Percentiles rank a stretch among this genome's conserved stretches.
phyloP scores from a whole-genome alignment of 2,797 vertebrate genomes.

The Selene dorsalis region DNA sequence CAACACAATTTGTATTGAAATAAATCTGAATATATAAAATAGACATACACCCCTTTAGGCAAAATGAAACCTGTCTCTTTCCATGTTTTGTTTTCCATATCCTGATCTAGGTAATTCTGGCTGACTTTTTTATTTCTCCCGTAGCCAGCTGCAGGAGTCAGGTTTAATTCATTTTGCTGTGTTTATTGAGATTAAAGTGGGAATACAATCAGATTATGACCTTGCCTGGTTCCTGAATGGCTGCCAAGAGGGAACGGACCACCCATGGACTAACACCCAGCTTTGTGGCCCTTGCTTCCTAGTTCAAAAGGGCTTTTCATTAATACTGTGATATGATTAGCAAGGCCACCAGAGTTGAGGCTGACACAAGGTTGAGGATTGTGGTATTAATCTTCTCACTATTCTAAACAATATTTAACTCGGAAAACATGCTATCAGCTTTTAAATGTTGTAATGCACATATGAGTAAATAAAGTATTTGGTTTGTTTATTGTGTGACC shows the following conservation, averaged over 20 bases:
- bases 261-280: slow-evolving; percentile 53
- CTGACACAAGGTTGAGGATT: slow-evolving; percentile 26
- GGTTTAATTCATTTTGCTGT: slow-evolving; percentile 69
- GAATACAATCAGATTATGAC: slow-evolving; percentile 72
- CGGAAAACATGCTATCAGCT: neutral
- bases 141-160: slow-evolving; percentile 28
- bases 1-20: neutral
- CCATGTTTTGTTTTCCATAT: slow-evolving; percentile 17
- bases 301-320: slow-evolving; percentile 72
- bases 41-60: neutral
- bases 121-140: slow-evolving; percentile 34
- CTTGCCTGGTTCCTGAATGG: slow-evolving; percentile 46
- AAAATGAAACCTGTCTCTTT: neutral
- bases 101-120: slow-evolving; percentile 37
- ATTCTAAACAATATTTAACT: slow-evolving; percentile 27
- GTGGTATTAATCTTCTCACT: slow-evolving; percentile 16
- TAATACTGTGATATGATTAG: slow-evolving; percentile 65
- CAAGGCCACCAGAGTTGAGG: slow-evolving; percentile 45
- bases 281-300: slow-evolving; percentile 32
- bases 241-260: slow-evolving; percentile 54
- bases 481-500: neutral
- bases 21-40: neutral
- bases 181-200: slow-evolving; percentile 77
- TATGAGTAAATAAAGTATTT: neutral
- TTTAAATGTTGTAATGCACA: neutral